Evolutionary conservation across 2,113 vertebrate genomes (phyloP).

Genomic region (Chloebia gouldiae): DNA sequence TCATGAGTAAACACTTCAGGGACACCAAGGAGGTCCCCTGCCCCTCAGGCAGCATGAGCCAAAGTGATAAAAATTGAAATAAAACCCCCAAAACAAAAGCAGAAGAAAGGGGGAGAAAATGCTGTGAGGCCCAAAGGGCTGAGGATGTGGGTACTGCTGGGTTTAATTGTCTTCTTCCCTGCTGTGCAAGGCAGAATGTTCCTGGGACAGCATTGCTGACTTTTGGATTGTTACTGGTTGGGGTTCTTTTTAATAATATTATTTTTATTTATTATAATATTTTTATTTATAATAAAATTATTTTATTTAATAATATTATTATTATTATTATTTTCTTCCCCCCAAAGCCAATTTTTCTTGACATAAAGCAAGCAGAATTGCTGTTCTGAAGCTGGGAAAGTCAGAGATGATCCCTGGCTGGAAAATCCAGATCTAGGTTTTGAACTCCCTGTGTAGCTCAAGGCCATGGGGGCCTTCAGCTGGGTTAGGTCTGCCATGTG

Average conservation of each 20-base stretch:
- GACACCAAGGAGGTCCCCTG: not conserved
- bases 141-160: constrained; percentile 41
- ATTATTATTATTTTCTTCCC: not conserved
- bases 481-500: not conserved
- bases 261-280: too few species aligned
- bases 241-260: not conserved
- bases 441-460: not conserved
- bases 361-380: not conserved
- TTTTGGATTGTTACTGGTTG: not conserved
- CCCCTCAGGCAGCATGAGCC: not conserved
- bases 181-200: not conserved
- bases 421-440: not conserved
- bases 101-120: not conserved
- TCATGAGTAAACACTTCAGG: not conserved
- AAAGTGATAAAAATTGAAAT: constrained; percentile 32
- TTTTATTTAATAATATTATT: not conserved
- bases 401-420: not conserved
- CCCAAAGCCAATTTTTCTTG: constrained; percentile 10
- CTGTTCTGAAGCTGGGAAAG: not conserved
- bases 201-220: not conserved
- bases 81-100: not conserved
- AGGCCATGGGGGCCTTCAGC: not conserved
- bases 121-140: not conserved
- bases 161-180: constrained; percentile 22
- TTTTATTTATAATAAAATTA: too few species aligned